phyloP scores from a whole-genome alignment of 2,113 vertebrate species.

The Arizona elegans region DNA sequence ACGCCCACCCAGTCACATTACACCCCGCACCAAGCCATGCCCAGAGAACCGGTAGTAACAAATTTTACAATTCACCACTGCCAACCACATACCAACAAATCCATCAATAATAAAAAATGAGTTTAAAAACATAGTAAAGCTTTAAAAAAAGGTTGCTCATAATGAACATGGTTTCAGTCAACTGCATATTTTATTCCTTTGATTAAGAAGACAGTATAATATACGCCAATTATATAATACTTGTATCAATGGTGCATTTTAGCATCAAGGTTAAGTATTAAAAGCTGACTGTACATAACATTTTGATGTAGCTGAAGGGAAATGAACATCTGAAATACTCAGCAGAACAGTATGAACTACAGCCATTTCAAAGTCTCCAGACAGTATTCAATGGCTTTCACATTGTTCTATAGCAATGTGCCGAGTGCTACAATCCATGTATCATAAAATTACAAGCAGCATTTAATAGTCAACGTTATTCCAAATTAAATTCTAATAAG shows the following conservation, averaged over 20 bases:
- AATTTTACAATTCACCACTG: too few relatives aligned
- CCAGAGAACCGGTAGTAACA: too few relatives aligned
- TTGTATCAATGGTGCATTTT: background rate
- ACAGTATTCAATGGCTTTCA: background rate
- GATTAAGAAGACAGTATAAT: background rate
- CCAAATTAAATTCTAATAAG: background rate
- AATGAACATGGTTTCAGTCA: background rate
- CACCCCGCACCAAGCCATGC: too few relatives aligned
- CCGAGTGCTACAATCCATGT: constrained; percentile 4
- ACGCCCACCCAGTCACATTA: too few relatives aligned
- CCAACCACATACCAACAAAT: background rate
- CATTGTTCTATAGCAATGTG: constrained; percentile 10
- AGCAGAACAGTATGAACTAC: constrained; percentile 11
- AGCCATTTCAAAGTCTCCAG: constrained; percentile 38
- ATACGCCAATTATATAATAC: background rate
- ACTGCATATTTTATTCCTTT: background rate
- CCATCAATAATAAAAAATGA: background rate
- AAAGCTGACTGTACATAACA: constrained; percentile 17
- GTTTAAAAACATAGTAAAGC: background rate
- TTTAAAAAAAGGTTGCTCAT: background rate
- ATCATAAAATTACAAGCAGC: background rate
- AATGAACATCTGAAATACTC: constrained; percentile 35
- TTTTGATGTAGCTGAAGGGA: constrained; percentile 20
- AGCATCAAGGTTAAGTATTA: background rate
- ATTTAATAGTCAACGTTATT: background rate